These are phyloP conservation scores for Melopsittacus undulatus DNA, from an alignment of 2,797 vertebrate genomes.

Conservation along the genomic window DNA sequence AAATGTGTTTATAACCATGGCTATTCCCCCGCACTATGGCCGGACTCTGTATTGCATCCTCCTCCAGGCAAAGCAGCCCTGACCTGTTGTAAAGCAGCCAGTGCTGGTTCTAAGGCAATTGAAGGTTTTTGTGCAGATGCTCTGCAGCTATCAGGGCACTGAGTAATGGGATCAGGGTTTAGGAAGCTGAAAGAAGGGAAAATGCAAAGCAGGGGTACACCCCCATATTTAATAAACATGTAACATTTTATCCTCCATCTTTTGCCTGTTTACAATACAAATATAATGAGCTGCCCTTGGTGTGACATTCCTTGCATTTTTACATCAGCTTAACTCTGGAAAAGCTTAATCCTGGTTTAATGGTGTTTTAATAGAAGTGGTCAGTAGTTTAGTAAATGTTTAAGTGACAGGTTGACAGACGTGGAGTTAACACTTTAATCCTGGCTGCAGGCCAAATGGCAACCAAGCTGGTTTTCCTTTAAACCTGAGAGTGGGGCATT, in stretches of 20 bases:
- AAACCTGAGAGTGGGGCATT: conserved; percentile 48
- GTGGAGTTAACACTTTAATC: conserved; percentile 70
- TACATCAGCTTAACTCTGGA: conserved; percentile 72
- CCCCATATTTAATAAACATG: conserved; percentile 56
- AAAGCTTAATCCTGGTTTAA: conserved; percentile 77
- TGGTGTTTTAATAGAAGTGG: conserved; percentile 77
- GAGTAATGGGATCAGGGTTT: conserved; percentile 4
- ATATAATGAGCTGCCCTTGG: conserved; percentile 51
- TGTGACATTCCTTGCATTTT: conserved; percentile 75
- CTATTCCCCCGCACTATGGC: not conserved
- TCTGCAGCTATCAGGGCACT: not conserved
- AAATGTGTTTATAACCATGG: not conserved
- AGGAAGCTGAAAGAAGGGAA: conserved; percentile 35
- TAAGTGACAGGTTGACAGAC: conserved; percentile 78
- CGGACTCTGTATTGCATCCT: not conserved
- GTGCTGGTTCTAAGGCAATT: not conserved
- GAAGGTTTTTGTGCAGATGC: not conserved
- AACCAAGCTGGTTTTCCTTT: conserved; percentile 64
- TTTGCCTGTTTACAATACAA: conserved; percentile 57
- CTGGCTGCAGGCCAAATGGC: conserved; percentile 72
- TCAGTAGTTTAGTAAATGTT: conserved; percentile 75
- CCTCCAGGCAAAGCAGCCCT: not conserved
- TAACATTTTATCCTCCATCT: conserved; percentile 48
- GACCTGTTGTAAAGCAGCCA: not conserved
- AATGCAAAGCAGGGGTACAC: not conserved